Base-by-base conservation (phyloP, 2,888 invertebrate genomes). In the Danaus chrysippus region DNA sequence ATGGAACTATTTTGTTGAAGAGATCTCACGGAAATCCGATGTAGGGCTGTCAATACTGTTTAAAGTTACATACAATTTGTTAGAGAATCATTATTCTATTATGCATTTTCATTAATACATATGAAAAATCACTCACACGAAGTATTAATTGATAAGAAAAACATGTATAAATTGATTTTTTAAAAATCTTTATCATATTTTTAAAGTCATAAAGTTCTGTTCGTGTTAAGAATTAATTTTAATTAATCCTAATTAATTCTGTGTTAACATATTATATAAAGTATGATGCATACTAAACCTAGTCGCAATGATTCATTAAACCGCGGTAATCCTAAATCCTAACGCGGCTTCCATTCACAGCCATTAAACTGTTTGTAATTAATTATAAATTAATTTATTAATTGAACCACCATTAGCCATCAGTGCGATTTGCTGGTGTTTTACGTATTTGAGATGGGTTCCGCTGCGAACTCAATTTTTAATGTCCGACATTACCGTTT, bases 1-100 rank as follows among this genome's bases (percentile, higher is more conserved):
- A 73, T 69, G 66, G 71, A 69, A 66, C 70, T 71, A 60, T 65
- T 62, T 62, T 73, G 72, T 73, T 68, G 63, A 57, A 60, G 59
- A 64, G 66, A 56, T 64, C 67, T 58, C 63, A 68, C 15, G 72
- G 56, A 73, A 71, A 73, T 67, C 71, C 56, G 34, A 42, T 42
- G 13, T 62, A 74, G 71, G 73, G 73, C 44, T 71, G 65, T 23
- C 64, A 34, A 42, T 46, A 58, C 10, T 46, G 1, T 1, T 17
- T 17, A n/a, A 49, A 11, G 1, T 17, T 15, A 17, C 1, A 3
- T 17, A 49, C 3, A 49, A 17, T 17, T 49, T 17, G n/a, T 43
- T n/a, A 43, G n/a, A 43, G n/a, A 43, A n/a, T n/a, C 3, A n/a
- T 43, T 43, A n/a, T 12, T n/a, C 12, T 9, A 12, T n/a, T 11